Evolutionary conservation across 2,888 invertebrate genomes (phyloP).

Genomic region (Abscondita cerata): DNA sequence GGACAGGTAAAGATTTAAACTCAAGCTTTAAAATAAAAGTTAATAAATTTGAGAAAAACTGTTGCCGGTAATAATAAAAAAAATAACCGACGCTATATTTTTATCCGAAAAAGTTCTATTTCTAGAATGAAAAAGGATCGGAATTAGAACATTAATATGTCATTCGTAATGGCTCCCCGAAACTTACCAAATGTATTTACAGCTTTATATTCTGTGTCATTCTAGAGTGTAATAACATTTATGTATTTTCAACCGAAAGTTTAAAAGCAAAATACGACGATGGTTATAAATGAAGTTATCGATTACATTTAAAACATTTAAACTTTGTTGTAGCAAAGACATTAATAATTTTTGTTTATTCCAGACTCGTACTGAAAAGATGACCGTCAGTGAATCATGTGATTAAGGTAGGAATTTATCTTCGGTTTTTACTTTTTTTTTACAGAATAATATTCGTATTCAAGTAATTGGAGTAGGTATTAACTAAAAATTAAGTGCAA

Average conservation of each 20-base stretch:
- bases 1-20: no score
- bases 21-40: no score
- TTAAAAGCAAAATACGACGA: not conserved
- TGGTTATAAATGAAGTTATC: not conserved
- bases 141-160: constrained; percentile 4
- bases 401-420: no score
- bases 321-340: not conserved
- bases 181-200: not conserved
- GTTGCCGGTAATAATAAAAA: not conserved
- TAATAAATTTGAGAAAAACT: no score
- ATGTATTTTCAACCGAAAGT: no score
- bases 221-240: no score
- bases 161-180: not conserved
- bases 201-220: not conserved
- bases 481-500: no score
- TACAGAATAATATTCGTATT: no score
- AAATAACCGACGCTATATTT: not conserved
- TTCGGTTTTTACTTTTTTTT: no score
- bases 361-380: not conserved
- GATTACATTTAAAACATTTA: not conserved
- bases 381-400: not conserved
- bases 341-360: not conserved
- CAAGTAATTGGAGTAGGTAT: no score
- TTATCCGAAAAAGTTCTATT: not conserved
- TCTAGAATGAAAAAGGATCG: not conserved